Base-by-base conservation (phyloP, 2,888 invertebrate species). In the Tinea pellionella region DNA sequence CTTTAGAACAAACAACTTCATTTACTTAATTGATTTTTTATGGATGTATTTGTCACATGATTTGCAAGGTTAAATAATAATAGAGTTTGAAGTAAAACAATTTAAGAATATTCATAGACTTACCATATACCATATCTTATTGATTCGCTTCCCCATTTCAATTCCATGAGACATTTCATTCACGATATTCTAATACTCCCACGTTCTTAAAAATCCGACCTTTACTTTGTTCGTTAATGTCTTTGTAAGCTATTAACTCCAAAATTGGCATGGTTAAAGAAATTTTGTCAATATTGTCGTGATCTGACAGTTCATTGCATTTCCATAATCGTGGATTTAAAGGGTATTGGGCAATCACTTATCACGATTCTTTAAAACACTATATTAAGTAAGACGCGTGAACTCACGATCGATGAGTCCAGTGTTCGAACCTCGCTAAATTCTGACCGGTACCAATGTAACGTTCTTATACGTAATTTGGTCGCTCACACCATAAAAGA, bases 311-410 rank as follows among this genome's bases (percentile, higher is more conserved):
- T 74, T 75, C 76, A 72, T 68, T 70, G 63, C 66, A 77, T 77
- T 77, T 75, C 74, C 74, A 77, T 75, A 78, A 72, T 75, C 77
- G 77, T 76, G 75, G 73, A 69, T 32, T 30, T 69, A 69, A 71
- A 70, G 69, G 66, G 71, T 68, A 70, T 71, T 73, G 70, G 68
- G 69, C 68, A 71, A 69, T 69, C 65, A 64, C 66, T 57, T 32
- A 32, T 57, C 57, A 57, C 57, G 57, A 62, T 61, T 61, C 60
- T 60, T n/a, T 58, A 16, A 16, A 37, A n/a, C 37, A 37, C 37
- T 9, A 9, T 37, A 6, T 37, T 63, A 15, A 9, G 47, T 47
- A 47, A n/a, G n/a, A n/a, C n/a, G n/a, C n/a, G n/a, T n/a, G n/a
- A n/a, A n/a, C n/a, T n/a, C n/a, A n/a, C n/a, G n/a, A n/a, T n/a